These are phyloP conservation scores for Limenitis camilla DNA, from an alignment of 2,888 invertebrate species.

Conservation along the genomic window DNA sequence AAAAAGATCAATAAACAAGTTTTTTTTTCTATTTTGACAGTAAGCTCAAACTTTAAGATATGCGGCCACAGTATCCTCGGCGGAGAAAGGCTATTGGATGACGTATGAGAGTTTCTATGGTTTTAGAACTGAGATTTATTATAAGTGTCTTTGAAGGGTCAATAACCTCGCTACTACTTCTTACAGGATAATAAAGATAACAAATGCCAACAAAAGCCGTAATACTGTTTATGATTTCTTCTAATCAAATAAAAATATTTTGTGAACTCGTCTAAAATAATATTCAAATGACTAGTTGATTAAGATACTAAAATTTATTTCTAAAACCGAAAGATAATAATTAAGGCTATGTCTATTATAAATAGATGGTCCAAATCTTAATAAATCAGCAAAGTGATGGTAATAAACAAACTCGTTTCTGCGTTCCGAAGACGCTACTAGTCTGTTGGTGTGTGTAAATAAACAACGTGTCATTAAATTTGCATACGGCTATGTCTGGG, in stretches of 20 bases:
- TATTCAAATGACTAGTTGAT: neutral
- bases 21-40: slow-evolving; percentile 48
- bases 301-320: slow-evolving; percentile 11
- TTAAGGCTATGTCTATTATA: slow-evolving; percentile 15
- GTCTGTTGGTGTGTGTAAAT: slow-evolving; percentile 35
- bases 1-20: slow-evolving; percentile 53
- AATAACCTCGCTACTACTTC: slow-evolving; percentile 56
- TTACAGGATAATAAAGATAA: slow-evolving; percentile 49
- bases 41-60: slow-evolving; percentile 53
- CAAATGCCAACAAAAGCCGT: slow-evolving; percentile 27
- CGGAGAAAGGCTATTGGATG: slow-evolving; percentile 46
- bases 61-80: slow-evolving; percentile 46
- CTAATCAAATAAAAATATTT: slow-evolving; percentile 42
- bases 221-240: slow-evolving; percentile 47
- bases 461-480: slow-evolving; percentile 56
- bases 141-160: slow-evolving; percentile 53
- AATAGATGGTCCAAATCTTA: slow-evolving; percentile 23
- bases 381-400: slow-evolving; percentile 29
- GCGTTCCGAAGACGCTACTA: slow-evolving; percentile 28
- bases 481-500: slow-evolving; percentile 39
- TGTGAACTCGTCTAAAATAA: slow-evolving; percentile 13
- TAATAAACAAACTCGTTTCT: slow-evolving; percentile 32
- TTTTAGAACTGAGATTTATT: slow-evolving; percentile 51
- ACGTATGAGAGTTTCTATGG: slow-evolving; percentile 61
- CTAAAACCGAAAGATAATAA: slow-evolving; percentile 8